Conservation (phyloP, 2,113 vertebrate species). For the Passer montanus region DNA sequence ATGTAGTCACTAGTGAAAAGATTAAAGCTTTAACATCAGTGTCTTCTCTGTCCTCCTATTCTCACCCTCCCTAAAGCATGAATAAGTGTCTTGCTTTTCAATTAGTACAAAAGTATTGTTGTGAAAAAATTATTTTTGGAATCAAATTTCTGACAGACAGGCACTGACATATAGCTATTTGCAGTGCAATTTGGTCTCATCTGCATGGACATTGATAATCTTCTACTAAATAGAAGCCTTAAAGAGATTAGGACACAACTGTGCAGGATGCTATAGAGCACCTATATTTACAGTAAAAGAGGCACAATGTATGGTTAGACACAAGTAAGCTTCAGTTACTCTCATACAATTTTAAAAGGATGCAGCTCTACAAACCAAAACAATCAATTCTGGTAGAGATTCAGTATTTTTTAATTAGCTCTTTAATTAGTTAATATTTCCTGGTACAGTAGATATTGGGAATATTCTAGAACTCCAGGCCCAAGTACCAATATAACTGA, state of each 20-base stretch:
- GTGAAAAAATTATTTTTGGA: neutral
- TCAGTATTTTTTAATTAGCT: neutral
- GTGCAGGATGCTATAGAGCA: neutral
- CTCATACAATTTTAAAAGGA: neutral
- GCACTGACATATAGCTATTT: neutral
- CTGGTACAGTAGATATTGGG: neutral
- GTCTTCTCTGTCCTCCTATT: neutral
- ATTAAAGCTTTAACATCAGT: neutral
- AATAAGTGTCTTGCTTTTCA: neutral
- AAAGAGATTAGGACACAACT: neutral
- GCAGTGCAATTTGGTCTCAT: neutral
- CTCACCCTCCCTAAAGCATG: neutral
- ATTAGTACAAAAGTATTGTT: neutral
- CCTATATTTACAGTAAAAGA: neutral
- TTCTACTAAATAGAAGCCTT: neutral
- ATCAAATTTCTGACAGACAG: neutral
- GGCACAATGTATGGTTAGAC: neutral
- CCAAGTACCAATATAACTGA: slow-evolving; percentile 64
- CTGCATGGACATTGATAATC: neutral
- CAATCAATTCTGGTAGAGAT: neutral
- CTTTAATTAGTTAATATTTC: neutral
- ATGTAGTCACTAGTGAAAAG: neutral
- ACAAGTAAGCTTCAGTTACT: neutral
- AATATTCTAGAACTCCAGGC: neutral
- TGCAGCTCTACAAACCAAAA: neutral